phyloP scores from a whole-genome alignment of 2,797 vertebrate genomes.

The Lateolabrax maculatus region DNA sequence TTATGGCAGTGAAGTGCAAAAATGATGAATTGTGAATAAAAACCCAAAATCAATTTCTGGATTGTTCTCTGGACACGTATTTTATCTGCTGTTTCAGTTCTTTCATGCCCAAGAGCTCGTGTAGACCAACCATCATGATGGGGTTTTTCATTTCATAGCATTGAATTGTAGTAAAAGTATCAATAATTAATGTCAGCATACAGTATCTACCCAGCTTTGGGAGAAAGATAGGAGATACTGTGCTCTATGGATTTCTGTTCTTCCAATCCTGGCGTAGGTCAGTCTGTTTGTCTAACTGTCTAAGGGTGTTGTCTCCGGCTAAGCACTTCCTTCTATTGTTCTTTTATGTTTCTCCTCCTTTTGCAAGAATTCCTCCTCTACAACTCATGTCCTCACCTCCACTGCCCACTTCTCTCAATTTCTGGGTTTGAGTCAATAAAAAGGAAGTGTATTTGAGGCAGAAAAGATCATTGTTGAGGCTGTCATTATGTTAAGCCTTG shows the following conservation, averaged over 20 bases:
- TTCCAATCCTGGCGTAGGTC: constrained; percentile 5
- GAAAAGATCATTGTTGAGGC: constrained; percentile 12
- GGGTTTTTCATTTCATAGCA: constrained; percentile 49
- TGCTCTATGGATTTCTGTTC: constrained; percentile 46
- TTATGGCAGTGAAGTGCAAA: too few relatives aligned
- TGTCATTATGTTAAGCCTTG: not conserved
- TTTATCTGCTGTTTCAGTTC: constrained; percentile 4
- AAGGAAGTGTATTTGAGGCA: not conserved
- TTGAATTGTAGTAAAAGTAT: constrained; percentile 42
- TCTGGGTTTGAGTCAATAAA: not conserved
- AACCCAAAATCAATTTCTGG: constrained; percentile 17
- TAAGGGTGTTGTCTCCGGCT: constrained; percentile 69
- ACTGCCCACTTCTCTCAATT: not conserved
- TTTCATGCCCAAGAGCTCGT: not conserved
- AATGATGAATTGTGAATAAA: constrained; percentile 23
- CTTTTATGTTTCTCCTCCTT: constrained; percentile 46
- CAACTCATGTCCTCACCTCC: constrained; percentile 18
- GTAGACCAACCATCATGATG: not conserved
- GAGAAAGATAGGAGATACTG: constrained; percentile 34
- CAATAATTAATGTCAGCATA: constrained; percentile 57
- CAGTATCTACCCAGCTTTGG: constrained; percentile 14
- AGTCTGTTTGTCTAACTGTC: constrained; percentile 39
- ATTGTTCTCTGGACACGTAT: not conserved
- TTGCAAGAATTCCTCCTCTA: constrained; percentile 40
- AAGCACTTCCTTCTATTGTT: constrained; percentile 73